These are phyloP conservation scores for Botrylloides violaceus DNA, from an alignment of 23 tunicate genomes.

Conservation along the genomic window DNA sequence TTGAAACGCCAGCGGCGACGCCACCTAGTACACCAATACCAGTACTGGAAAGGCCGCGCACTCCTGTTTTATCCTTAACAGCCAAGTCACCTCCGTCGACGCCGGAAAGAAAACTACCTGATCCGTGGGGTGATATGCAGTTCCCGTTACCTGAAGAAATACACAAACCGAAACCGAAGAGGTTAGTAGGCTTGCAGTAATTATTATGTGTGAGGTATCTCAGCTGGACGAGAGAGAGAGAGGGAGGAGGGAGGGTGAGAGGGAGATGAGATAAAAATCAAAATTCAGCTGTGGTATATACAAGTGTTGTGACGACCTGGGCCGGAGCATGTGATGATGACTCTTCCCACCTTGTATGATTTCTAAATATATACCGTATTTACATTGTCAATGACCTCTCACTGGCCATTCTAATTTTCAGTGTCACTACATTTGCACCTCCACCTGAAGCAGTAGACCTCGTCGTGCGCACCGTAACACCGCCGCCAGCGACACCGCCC, in stretches of 20 bases:
- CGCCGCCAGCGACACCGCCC: slow-evolving; percentile 24
- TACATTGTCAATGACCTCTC: too few species aligned
- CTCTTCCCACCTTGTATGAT: too few species aligned
- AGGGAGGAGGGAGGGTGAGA: too few species aligned
- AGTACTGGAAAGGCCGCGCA: slow-evolving; percentile 17
- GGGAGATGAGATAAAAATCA: too few species aligned
- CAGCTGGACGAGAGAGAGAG: too few species aligned
- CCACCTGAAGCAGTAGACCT: slow-evolving; percentile 29
- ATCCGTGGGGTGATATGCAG: slow-evolving; percentile 24
- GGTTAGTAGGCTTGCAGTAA: too few species aligned
- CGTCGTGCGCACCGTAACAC: slow-evolving; percentile 46
- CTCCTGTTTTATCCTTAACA: slow-evolving; percentile 8
- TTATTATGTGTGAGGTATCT: too few species aligned
- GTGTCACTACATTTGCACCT: neutral
- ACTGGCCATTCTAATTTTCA: slow-evolving; percentile 1
- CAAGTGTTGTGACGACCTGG: too few species aligned
- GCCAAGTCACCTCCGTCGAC: neutral
- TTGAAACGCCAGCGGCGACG: slow-evolving; percentile 23
- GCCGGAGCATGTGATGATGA: too few species aligned
- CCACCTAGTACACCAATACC: slow-evolving; percentile 28
- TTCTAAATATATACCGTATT: too few species aligned
- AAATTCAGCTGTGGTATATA: too few species aligned
- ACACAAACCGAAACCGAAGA: neutral
- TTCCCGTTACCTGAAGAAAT: slow-evolving; percentile 30
- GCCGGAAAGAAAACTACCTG: slow-evolving; percentile 2